Conservation (phyloP, 2,888 invertebrate genomes). For the Tryphoninae sp. region DNA sequence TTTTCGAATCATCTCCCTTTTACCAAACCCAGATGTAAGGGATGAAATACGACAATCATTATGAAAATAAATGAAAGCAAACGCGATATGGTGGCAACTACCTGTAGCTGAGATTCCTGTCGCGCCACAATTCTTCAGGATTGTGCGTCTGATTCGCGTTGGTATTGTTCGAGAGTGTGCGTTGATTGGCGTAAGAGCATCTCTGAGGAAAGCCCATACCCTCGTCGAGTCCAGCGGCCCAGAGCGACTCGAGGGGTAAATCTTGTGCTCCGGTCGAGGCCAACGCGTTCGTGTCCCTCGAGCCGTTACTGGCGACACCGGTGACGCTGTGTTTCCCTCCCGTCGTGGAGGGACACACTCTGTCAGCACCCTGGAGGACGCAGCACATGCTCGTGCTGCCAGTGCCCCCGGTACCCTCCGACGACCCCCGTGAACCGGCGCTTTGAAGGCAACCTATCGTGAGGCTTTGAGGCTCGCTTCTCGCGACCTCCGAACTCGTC, state of each 20-base stretch:
- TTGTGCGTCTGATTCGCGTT: conserved; percentile 63
- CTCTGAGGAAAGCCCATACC: conserved; percentile 79
- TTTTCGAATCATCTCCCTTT: too few relatives aligned
- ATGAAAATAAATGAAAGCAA: neutral
- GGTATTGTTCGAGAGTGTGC: conserved; percentile 65
- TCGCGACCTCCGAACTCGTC: conserved; percentile 71
- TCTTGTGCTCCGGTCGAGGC: conserved; percentile 69
- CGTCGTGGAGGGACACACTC: conserved; percentile 76
- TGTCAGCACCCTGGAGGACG: conserved; percentile 78
- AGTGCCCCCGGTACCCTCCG: conserved; percentile 69
- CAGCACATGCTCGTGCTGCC: conserved; percentile 77
- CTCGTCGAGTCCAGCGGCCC: conserved; percentile 80
- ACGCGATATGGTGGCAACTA: conserved; percentile 46
- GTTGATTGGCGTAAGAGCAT: conserved; percentile 77
- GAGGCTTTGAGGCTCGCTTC: conserved; percentile 72
- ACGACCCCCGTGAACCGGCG: conserved; percentile 74
- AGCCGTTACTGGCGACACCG: conserved; percentile 66
- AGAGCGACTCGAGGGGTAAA: conserved; percentile 79
- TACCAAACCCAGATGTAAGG: neutral
- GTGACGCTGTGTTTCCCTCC: conserved; percentile 71
- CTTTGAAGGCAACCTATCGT: conserved; percentile 80
- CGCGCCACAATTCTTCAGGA: conserved; percentile 75
- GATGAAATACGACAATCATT: neutral
- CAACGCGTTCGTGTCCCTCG: conserved; percentile 57
- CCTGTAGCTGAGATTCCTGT: conserved; percentile 74